phyloP scores from a whole-genome alignment of 2,888 invertebrate species.

The Apamea sordens region DNA sequence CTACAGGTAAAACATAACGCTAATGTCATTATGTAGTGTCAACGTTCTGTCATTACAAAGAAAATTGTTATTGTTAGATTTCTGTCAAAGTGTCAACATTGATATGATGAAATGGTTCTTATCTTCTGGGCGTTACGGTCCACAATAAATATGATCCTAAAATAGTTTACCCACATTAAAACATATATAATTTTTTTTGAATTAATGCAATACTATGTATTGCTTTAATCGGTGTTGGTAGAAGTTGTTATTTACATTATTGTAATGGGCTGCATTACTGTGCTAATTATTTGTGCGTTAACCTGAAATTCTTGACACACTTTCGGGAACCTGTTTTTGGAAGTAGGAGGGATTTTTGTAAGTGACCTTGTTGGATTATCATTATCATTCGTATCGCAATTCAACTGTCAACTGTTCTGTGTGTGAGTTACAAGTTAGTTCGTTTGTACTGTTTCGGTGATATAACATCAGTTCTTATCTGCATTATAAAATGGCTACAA shows the following conservation, averaged over 20 bases:
- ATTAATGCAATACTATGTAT: slow-evolving; percentile 13
- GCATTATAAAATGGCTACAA: slow-evolving; percentile 77
- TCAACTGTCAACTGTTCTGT: slow-evolving; percentile 76
- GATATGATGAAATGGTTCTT: slow-evolving; percentile 30
- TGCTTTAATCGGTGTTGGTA: slow-evolving; percentile 26
- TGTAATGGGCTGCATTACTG: slow-evolving; percentile 5
- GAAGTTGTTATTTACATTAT: slow-evolving; percentile 4
- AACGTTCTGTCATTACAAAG: slow-evolving; percentile 36
- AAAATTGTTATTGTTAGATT: slow-evolving; percentile 12
- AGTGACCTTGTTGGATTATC: slow-evolving; percentile 77
- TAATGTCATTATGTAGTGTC: slow-evolving; percentile 11
- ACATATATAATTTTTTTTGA: slow-evolving; percentile 17
- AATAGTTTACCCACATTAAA: slow-evolving; percentile 13
- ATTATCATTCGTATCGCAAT: slow-evolving; percentile 78
- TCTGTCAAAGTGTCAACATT: background rate
- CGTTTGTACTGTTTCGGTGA: slow-evolving; percentile 65
- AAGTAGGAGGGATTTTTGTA: slow-evolving; percentile 46
- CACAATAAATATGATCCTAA: background rate
- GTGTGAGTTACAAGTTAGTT: slow-evolving; percentile 57
- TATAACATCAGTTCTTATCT: slow-evolving; percentile 63
- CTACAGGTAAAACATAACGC: background rate
- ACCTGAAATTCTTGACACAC: slow-evolving; percentile 54
- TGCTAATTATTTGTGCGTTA: slow-evolving; percentile 1
- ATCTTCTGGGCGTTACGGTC: rapidly evolving
- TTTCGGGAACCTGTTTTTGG: slow-evolving; percentile 62